Evolutionary conservation across 2,888 invertebrate species (phyloP).

Genomic region (Thera britannica): DNA sequence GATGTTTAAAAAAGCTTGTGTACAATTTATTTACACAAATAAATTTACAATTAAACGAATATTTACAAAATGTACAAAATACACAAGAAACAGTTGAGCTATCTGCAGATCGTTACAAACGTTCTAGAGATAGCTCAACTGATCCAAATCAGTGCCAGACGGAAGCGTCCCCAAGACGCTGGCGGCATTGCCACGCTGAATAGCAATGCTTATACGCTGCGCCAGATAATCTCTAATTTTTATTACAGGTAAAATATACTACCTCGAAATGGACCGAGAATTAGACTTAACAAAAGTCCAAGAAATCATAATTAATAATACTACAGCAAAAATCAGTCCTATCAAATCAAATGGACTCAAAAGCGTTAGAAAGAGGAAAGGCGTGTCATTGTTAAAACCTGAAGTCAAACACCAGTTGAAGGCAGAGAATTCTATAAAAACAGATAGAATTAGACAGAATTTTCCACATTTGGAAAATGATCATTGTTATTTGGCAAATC

Average conservation of each 20-base stretch:
- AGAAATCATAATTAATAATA: conserved; percentile 73
- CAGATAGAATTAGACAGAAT: conserved; percentile 39
- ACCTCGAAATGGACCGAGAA: conserved; percentile 73
- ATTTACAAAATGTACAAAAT: too few relatives aligned
- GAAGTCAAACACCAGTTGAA: conserved; percentile 64
- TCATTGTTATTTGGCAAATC: conserved; percentile 71
- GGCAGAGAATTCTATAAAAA: conserved; percentile 47
- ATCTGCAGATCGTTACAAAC: too few relatives aligned
- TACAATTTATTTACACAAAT: too few relatives aligned
- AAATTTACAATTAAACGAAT: too few relatives aligned
- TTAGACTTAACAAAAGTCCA: conserved; percentile 73
- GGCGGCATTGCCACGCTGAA: too few relatives aligned
- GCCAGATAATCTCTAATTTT: too few relatives aligned
- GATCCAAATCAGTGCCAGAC: too few relatives aligned
- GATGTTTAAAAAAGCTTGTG: too few relatives aligned
- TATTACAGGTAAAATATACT: conserved; percentile 72
- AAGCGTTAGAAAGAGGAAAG: conserved; percentile 58
- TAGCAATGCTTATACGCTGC: too few relatives aligned
- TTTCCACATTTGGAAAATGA: conserved; percentile 72
- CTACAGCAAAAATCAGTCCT: conserved; percentile 68
- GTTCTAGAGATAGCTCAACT: too few relatives aligned
- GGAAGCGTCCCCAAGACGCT: too few relatives aligned
- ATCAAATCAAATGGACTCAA: conserved; percentile 69
- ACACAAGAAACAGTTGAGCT: too few relatives aligned
- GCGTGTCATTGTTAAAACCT: conserved; percentile 64